A percentile compares a stretch with the other conserved stretches of the same genome.
phyloP scores from a whole-genome alignment of 2,888 invertebrate genomes.

The Ochlodes sylvanus region DNA sequence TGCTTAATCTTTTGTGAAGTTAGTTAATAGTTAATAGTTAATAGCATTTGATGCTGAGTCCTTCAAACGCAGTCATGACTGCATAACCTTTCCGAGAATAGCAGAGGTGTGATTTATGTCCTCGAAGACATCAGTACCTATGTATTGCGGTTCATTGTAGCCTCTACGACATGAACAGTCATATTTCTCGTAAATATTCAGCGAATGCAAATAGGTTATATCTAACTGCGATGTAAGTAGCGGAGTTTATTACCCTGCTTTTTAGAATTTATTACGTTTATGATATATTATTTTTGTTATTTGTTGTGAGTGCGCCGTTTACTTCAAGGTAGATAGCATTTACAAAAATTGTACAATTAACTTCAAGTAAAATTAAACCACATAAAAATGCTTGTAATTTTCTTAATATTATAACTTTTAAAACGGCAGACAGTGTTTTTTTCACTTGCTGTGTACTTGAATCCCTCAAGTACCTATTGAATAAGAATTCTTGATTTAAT shows the following conservation, averaged over 20 bases:
- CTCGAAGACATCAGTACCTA: conserved; percentile 24
- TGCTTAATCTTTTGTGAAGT: conserved; percentile 5
- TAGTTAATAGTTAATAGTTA: conserved; percentile 17
- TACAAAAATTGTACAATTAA: background rate
- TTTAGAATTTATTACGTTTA: conserved; percentile 3
- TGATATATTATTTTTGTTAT: background rate
- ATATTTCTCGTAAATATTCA: conserved; percentile 20
- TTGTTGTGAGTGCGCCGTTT: background rate
- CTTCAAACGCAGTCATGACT: conserved; percentile 5
- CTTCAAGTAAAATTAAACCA: no score
- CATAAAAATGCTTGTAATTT: no score
- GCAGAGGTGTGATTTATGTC: conserved; percentile 34
- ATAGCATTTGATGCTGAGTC: conserved; percentile 12
- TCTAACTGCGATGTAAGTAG: conserved; percentile 18
- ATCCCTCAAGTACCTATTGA: no score
- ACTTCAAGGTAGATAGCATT: background rate
- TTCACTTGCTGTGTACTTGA: no score
- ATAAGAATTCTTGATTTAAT: no score
- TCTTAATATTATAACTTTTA: no score
- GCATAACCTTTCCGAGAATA: conserved; percentile 26
- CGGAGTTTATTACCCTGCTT: conserved; percentile 7
- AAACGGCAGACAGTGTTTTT: no score
- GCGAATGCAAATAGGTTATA: conserved; percentile 22
- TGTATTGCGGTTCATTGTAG: conserved; percentile 26
- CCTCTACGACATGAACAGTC: conserved; percentile 19